Evolutionary conservation across 1,140 invertebrate genomes (phyloP).

Genomic region (Drosophila gunungcola): DNA sequence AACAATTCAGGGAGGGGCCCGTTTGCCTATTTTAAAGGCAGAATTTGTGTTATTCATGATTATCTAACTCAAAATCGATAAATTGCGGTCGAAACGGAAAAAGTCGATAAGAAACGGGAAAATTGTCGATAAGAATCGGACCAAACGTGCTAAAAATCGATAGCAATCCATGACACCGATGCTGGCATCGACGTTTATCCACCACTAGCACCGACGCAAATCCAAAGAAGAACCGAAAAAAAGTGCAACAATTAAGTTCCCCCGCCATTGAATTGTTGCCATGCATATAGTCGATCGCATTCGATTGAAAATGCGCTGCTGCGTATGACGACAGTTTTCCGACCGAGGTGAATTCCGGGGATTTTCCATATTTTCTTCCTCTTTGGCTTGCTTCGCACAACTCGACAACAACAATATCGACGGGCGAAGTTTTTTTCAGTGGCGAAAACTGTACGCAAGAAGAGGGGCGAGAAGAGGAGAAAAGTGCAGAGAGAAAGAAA

Average conservation of each 20-base stretch:
- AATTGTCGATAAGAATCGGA: too few species aligned
- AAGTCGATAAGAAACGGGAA: too few species aligned
- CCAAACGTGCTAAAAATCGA: too few species aligned
- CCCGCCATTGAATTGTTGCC: slow-evolving; percentile 46
- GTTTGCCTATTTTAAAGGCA: too few species aligned
- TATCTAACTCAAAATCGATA: too few species aligned
- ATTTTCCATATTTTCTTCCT: slow-evolving; percentile 67
- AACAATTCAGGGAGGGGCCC: too few species aligned
- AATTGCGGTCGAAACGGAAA: too few species aligned
- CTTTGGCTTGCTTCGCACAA: slow-evolving; percentile 57
- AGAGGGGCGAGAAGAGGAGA: slow-evolving; percentile 27
- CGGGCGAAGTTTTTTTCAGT: slow-evolving; percentile 71
- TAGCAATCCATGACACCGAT: too few species aligned
- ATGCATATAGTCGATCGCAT: slow-evolving; percentile 52
- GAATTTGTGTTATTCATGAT: too few species aligned
- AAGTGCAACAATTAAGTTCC: slow-evolving; percentile 67
- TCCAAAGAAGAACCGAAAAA: slow-evolving; percentile 73
- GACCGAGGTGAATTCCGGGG: slow-evolving; percentile 25
- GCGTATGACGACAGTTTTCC: slow-evolving; percentile 54
- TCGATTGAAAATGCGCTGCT: slow-evolving; percentile 45
- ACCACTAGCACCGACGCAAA: slow-evolving; percentile 35
- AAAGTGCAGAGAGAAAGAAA: slow-evolving; percentile 13
- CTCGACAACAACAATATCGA: slow-evolving; percentile 46
- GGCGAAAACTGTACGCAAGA: slow-evolving; percentile 75
- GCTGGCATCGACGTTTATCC: too few species aligned